These are phyloP conservation scores for Serinus canaria DNA, from an alignment of 2,113 vertebrate species.

Conservation along the genomic window DNA sequence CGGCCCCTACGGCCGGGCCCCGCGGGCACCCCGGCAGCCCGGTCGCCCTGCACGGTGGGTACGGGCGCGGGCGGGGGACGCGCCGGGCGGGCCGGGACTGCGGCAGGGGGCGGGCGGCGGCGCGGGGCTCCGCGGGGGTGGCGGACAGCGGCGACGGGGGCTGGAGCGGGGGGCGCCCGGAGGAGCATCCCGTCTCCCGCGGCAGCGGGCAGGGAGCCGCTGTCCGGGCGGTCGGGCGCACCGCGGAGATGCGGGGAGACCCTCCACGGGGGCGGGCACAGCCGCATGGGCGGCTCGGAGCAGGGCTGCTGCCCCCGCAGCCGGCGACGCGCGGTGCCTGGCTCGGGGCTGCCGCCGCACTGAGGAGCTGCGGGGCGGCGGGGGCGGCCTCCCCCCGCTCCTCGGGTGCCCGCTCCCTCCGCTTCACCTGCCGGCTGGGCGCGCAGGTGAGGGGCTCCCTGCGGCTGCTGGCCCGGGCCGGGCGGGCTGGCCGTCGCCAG, in stretches of 20 bases:
- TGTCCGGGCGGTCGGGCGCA: not conserved
- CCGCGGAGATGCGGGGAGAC: not conserved
- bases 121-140: not conserved
- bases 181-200: not conserved
- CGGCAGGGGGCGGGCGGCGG: too few species aligned
- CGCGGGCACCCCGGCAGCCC: too few species aligned
- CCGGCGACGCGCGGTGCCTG: not conserved
- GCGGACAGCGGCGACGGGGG: not conserved
- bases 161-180: not conserved
- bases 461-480: not conserved
- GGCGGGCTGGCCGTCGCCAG: not conserved
- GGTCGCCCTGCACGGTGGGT: too few species aligned
- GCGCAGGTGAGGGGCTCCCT: not conserved
- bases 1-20: too few species aligned
- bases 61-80: too few species aligned
- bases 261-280: not conserved
- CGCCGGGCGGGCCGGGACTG: too few species aligned
- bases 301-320: not conserved
- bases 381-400: not conserved
- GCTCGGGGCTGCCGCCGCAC: not conserved
- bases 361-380: not conserved
- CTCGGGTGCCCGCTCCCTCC: not conserved
- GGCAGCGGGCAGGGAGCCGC: not conserved
- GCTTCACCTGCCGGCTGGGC: slow-evolving; percentile 10
- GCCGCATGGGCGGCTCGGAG: not conserved